Base-by-base conservation (phyloP, 1,140 invertebrate genomes). In the Achroia grisella region DNA sequence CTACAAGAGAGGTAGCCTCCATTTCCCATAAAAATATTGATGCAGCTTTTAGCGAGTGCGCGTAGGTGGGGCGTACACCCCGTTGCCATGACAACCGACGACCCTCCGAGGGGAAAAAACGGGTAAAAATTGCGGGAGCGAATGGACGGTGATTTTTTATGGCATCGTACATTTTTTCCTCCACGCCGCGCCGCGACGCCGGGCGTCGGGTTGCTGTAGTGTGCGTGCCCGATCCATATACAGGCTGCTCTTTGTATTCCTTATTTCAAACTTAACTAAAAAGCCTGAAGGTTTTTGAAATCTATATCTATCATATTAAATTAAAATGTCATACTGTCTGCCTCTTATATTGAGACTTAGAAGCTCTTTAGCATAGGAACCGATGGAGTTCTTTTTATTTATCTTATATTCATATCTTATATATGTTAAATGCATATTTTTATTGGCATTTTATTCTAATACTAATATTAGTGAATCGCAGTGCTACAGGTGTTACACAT, bases 61-160 rank as follows among this genome's bases (percentile, higher is more conserved):
- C 46, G 17, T 23, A 23, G 56, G 57, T 36, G 64, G 56, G 56
- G 57, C 44, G 57, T 48, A 39, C 56, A 23, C 44, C 35, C 41
- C 54, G 80, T 84, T 71, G 63, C 71, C 56, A 70, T 72, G 63
- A 63, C 66, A 56, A 84, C 80, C 48, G 56, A 6, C 17, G 68
- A 72, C 71, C 77, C 74, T 77, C 69, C 36, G 64, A 78, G 76
- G 76, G 80, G 72, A 82, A 84, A 84, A 84, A 84, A 81, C 73
- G 69, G 69, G 72, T 81, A 84, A 84, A 82, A 84, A 81, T 79
- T 72, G 67, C 61, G 77, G 68, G 68, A 67, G 69, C 73, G 71
- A 69, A 78, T 70, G 75, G 74, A 70, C 75, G 77, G 65, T 78
- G 77, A 84, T 84, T 84, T 84, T 84, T 84, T 84, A 84, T 81